These are phyloP conservation scores for Vidua chalybeata DNA, from an alignment of 2,113 vertebrate species.

Conservation along the genomic window DNA sequence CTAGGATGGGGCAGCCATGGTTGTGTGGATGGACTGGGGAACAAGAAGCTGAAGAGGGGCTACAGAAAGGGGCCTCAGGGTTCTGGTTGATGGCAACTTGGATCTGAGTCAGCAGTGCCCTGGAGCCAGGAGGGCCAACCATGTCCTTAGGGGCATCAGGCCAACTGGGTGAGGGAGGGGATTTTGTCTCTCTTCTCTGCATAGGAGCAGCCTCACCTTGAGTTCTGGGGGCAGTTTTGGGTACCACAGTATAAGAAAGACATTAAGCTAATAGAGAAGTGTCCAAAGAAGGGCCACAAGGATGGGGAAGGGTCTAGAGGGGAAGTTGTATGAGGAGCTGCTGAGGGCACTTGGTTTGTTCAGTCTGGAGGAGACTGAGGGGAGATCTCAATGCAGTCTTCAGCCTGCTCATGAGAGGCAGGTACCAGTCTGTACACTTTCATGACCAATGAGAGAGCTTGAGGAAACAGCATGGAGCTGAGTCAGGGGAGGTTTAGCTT, in stretches of 20 bases:
- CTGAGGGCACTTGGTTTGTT: background rate
- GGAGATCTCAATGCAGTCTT: background rate
- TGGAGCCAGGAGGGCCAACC: background rate
- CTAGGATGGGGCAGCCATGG: fast-evolving
- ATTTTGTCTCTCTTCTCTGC: background rate
- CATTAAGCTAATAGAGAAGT: background rate
- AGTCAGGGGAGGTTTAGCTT: background rate
- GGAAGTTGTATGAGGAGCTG: background rate
- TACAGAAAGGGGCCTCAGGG: background rate
- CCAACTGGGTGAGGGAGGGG: fast-evolving
- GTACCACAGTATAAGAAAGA: background rate
- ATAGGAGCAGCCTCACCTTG: background rate
- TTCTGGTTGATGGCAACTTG: background rate
- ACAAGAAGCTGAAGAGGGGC: background rate
- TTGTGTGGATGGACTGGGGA: background rate
- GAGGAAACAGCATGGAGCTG: background rate
- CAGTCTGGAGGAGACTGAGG: background rate
- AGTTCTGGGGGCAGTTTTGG: background rate
- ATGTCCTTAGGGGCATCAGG: background rate
- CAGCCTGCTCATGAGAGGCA: background rate
- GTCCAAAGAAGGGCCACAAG: background rate
- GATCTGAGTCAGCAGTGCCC: background rate
- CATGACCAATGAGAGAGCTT: background rate
- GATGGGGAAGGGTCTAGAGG: background rate
- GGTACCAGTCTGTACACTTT: background rate